phyloP scores from a whole-genome alignment of 2,113 vertebrate species.

The Ifrita kowaldi region DNA sequence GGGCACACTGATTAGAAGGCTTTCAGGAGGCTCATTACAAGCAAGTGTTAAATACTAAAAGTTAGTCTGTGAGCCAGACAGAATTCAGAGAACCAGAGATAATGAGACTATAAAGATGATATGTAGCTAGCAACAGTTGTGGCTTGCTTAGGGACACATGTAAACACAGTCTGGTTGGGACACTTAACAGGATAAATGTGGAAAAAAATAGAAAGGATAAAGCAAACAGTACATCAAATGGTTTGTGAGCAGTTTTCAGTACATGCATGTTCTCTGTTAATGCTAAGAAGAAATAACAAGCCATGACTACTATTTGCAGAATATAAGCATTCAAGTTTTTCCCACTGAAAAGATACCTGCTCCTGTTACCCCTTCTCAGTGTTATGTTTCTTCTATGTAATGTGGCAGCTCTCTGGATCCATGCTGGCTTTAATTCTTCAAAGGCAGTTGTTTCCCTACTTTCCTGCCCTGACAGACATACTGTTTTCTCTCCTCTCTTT shows the following conservation, averaged over 20 bases:
- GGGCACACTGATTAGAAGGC: neutral
- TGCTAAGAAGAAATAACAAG: neutral
- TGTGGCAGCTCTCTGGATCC: neutral
- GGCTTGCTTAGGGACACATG: conserved; percentile 11
- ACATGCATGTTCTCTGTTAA: neutral
- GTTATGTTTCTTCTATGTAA: neutral
- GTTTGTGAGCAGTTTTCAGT: neutral
- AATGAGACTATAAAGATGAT: conserved; percentile 17
- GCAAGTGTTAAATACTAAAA: conserved; percentile 18
- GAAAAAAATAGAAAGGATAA: neutral
- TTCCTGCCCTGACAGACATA: neutral
- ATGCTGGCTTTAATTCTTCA: neutral
- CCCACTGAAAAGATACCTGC: neutral
- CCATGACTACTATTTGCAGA: neutral
- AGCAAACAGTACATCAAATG: neutral
- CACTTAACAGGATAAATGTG: neutral
- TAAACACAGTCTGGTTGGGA: conserved; percentile 35
- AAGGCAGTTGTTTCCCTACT: neutral
- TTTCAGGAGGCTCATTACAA: neutral
- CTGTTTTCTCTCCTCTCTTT: neutral
- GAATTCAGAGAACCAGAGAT: neutral
- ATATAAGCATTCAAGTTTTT: neutral
- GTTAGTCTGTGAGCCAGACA: neutral
- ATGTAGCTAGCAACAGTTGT: conserved; percentile 16
- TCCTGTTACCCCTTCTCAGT: neutral